A percentile compares a stretch with the other conserved stretches of the same genome.
Evolutionary conservation across 2,113 vertebrate species (phyloP).

Genomic region (Psettodes erumei): DNA sequence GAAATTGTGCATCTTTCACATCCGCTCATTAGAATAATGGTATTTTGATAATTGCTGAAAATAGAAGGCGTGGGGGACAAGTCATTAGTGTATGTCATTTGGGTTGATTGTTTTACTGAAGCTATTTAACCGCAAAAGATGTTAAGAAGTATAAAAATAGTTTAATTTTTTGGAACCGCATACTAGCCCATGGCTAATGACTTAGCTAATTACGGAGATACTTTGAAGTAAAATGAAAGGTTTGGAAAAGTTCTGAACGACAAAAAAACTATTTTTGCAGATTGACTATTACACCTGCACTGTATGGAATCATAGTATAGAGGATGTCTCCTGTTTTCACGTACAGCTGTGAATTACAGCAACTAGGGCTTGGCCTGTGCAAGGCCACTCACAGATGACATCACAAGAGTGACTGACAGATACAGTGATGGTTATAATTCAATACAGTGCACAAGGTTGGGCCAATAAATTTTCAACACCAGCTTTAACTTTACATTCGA

Average conservation of each 20-base stretch:
- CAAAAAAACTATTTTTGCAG: not conserved
- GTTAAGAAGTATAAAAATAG: constrained; percentile 19
- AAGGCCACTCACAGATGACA: constrained; percentile 36
- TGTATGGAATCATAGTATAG: not conserved
- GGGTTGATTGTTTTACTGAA: constrained; percentile 50
- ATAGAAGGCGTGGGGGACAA: constrained; percentile 26
- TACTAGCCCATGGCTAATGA: not conserved
- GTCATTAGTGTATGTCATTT: constrained; percentile 42
- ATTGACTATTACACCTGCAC: not conserved
- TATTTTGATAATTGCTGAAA: constrained; percentile 56
- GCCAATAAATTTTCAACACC: constrained; percentile 10
- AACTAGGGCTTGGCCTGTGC: constrained; percentile 11
- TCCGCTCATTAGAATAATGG: constrained; percentile 43
- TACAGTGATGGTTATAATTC: constrained; percentile 29
- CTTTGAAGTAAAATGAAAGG: not conserved
- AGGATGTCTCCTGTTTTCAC: constrained; percentile 7
- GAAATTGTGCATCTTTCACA: constrained; percentile 49
- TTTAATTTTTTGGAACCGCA: not conserved
- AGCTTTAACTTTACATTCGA: constrained; percentile 14
- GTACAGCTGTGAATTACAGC: not conserved
- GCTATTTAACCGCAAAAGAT: constrained; percentile 28
- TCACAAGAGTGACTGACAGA: constrained; percentile 45
- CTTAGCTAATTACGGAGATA: not conserved
- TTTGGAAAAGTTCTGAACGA: not conserved
- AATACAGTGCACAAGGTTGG: not conserved